Evolutionary conservation across 2,888 invertebrate genomes (phyloP), one percentile per base, ranked within the genome.

Genomic region (Napeogenes sylphis): DNA sequence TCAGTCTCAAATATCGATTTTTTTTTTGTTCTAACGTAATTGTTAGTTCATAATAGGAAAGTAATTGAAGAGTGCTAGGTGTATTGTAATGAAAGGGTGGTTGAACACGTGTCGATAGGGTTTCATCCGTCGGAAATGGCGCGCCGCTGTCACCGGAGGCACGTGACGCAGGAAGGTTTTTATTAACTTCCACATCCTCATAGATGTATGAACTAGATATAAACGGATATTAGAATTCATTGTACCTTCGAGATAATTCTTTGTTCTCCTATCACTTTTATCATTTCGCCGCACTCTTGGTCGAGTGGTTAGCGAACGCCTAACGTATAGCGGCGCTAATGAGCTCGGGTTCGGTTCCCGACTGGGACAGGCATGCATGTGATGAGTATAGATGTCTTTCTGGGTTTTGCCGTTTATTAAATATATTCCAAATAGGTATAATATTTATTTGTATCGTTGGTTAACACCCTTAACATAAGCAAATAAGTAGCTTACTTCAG

Each of bases 111-210:
- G 74, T 73, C 66, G 61, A 70, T 76, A 75, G 77, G 83, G 82
- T 79, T 84, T 82, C 81, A 77, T 82, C 81, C 81, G 82, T 78
- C 85, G 87, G 88, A 87, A 85, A 77, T 78, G 78, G 74, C 75
- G 77, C 80, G 71, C 70, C 69, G 78, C 76, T 77, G 74, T 70
- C 84, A 83, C 85, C 35, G 35, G 71, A 76, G 78, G 79, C 85
- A 86, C 86, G 85, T 85, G 85, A 82, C 80, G 77, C 68, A 70
- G 75, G 69, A 67, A 76, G 75, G 70, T 76, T 80, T 84, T 85
- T 80, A 82, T 84, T 75, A 75, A 42, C 42, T 10, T 42, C 51
- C 51, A 51, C 51, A 51, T 51, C 51, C 51, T 51, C 51, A 4
- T 51, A 30, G 21, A 51, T 51, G 8, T 10, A 42, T 30, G 10